Percentiles rank a stretch among this genome's conserved stretches.
Evolutionary conservation across 2,888 invertebrate genomes (phyloP).

Genomic region (Mantis religiosa): DNA sequence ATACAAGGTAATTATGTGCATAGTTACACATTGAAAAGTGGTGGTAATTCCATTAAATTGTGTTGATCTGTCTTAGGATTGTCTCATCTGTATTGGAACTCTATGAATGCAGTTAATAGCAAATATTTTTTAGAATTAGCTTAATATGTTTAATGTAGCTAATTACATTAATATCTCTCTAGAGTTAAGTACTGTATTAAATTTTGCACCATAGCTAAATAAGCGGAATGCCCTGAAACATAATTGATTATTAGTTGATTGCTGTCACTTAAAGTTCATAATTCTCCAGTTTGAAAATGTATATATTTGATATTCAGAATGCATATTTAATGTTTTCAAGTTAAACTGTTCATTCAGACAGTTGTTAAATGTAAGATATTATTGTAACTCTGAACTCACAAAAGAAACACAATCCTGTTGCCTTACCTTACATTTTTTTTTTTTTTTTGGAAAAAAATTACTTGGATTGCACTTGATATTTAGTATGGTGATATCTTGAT

Average conservation of each 20-base stretch:
- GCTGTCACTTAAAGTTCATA: neutral
- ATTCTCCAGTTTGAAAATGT: neutral
- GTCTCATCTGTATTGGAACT: too few species aligned
- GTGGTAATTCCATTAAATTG: too few species aligned
- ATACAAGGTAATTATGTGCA: too few species aligned
- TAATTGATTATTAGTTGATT: neutral
- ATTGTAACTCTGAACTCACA: neutral
- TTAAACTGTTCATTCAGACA: neutral
- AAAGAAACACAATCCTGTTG: neutral
- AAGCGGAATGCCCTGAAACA: neutral
- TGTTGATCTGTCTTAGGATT: too few species aligned
- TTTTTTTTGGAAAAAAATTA: neutral
- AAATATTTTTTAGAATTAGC: too few species aligned
- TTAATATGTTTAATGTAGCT: too few species aligned
- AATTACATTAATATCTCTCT: too few species aligned
- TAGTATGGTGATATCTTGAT: conserved; percentile 15
- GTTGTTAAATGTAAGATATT: neutral
- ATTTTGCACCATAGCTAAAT: neutral
- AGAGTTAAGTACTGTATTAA: too few species aligned
- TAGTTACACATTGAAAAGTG: too few species aligned
- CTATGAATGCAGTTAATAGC: too few species aligned
- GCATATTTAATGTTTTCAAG: neutral
- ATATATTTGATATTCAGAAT: neutral
- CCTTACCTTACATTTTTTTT: neutral
- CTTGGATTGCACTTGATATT: conserved; percentile 10